Evolutionary conservation across 2,888 invertebrate species (phyloP), one percentile per base, ranked within the genome.

Genomic region (Aphidius colemani): DNA sequence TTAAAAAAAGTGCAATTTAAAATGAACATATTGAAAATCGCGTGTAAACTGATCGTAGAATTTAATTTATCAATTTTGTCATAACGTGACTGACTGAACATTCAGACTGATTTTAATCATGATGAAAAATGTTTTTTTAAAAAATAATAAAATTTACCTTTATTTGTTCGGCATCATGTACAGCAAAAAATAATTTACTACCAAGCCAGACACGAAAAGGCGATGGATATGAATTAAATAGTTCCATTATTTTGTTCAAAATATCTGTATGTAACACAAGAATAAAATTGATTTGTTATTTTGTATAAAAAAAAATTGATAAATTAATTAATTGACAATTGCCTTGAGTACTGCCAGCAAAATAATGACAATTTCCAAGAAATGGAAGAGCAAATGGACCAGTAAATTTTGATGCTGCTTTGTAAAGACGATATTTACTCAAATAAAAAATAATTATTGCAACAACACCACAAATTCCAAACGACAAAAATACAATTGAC

Each of bases 141-240:
- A 18, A 18, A 18, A 18, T 2, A 2, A 18, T 2, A 18, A 30
- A 13, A 18, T 11, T 59, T 61, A 75, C 75, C 72, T 75, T 75
- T 44, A 74, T 45, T 41, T 74, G 71, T 46, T 75, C 74, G 9
- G 75, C 69, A n/a, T 73, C 71, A 50, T 66, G 69, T 7, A 70
- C 62, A 1, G 53, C 71, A 13, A 75, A 68, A 51, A 71, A 71
- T 7, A 74, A 56, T 58, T 70, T 68, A 40, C 58, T 64, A 13
- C 71, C 75, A 7, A 75, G 59, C 72, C 75, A 75, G 7, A 71
- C 67, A 53, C 72, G 71, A 39, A 71, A 70, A 7, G 73, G 74
- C 6, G 75, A 73, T 50, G 73, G 67, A 67, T 74, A 72, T 1
- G 61, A 39, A 7, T 68, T 51, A 53, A 71, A 39, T 11, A 74